Base-by-base conservation (phyloP, 2,113 vertebrate species). In the Smithornis capensis region DNA sequence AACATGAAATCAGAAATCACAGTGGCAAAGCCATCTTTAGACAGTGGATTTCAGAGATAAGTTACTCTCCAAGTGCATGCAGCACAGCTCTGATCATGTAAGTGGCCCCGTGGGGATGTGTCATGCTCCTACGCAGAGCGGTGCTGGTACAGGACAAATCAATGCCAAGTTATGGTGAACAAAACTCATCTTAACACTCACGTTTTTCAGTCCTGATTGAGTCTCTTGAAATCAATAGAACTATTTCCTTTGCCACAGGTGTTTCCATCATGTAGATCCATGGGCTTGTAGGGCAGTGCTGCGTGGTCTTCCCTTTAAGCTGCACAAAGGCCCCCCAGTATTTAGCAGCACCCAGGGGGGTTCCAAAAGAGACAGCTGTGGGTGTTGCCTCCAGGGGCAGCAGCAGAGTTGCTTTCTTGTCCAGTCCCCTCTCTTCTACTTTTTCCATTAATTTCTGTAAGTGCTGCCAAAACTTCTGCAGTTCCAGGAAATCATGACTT, bases 51-150 rank as follows among this genome's bases (percentile, higher is more conserved):
- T 53, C 82, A 81, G 35, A 74, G 76, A 3, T 12, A 68, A 84
- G 64, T 73, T 38, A 22, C 35, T 81, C 64, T 44, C 69, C 28
- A 38, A 0, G 31, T 4, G 47, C 1, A 1, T 5, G 0, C 12
- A 9, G 82, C 14, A 69, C 24, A 84, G 74, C 81, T 17, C 82
- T 59, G 45, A 86, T 33, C 3, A 6, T 12, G 10, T 37, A 45
- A 59, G 68, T 15, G 40, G 52, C 49, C 83, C 80, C 1, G 0
- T 17, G 42, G 65, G 67, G 56, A 59, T 3, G 0, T 10, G 5
- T 25, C 56, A 50, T 0, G 2, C n/a, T 42, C 70, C 75, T 25
- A 2, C 1, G 6, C 47, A 3, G 57, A 70, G 62, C 5, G 0
- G 37, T 7, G 67, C 45, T 7, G 2, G 27, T 1, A 21, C 14